Base-by-base conservation (phyloP, 1,140 invertebrate species). In the Pseudomyrmex cubaensis region DNA sequence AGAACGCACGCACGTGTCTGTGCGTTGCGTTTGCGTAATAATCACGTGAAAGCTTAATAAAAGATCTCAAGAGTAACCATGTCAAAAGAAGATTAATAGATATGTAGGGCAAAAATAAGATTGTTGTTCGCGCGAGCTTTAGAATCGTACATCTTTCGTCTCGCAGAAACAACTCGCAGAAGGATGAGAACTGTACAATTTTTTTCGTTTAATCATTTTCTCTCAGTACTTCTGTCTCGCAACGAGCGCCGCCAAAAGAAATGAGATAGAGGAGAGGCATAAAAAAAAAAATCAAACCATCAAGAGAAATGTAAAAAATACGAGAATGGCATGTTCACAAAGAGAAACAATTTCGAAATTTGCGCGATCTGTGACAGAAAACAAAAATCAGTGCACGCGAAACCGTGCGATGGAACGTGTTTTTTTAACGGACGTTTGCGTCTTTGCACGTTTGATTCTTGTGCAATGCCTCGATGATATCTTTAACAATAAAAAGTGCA, bases 21-120 rank as follows among this genome's bases (percentile, higher is more conserved):
- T 25, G 25, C 7, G 35, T n/a, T 76, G 2, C 13, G 0, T 57
- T 77, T 10, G 44, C 22, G 44, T 46, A 22, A 78, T 78, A 46
- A 57, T 17, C 3, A 48, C 0, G 15, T 2, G 22, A 25, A 2
- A 25, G 10, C 22, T 76, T 44, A 75, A 63, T 77, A 54, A 67
- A 67, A 22, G n/a, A 52, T 64, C 12, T 63, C 52, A 69, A 2
- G 13, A 4, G 17, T 69, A 46, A 8, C 0, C 13, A n/a, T 48
- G 20, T 59, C 22, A 20, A 57, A 48, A 48, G 44, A 70, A 70
- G 20, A 67, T 57, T 78, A 5, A 67, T 35, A 35, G 35, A 35
- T 35, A 52, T 57, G 9, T 69, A 69, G n/a, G 46, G 2, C 13
- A 22, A 48, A 5, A 7, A 48, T 46, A 10, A 57, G 57, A 25